Percentiles rank a stretch among this genome's conserved stretches.
These are phyloP conservation scores for Daptonema setosum DNA, from an alignment of 2,888 invertebrate species.

Conservation along the genomic window DNA sequence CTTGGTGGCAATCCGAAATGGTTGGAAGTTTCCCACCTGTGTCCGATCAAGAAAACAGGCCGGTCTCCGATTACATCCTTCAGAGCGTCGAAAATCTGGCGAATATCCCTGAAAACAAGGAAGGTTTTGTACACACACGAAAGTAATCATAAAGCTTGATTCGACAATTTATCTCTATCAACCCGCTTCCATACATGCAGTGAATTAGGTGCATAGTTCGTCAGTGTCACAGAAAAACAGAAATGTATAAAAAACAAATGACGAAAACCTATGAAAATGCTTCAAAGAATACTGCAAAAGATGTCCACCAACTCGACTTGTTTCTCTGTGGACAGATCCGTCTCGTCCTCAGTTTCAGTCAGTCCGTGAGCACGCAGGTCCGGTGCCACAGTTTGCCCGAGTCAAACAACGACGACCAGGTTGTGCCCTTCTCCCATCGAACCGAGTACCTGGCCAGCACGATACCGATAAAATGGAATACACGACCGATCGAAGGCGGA, in stretches of 20 bases:
- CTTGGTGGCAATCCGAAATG: no score
- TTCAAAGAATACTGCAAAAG: no score
- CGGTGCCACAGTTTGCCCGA: constrained; percentile 53
- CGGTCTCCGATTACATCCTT: neutral
- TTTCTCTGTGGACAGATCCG: constrained; percentile 51
- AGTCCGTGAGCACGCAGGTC: constrained; percentile 74
- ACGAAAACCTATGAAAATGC: no score
- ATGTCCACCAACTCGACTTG: constrained; percentile 8
- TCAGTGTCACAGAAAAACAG: no score
- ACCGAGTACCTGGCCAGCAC: constrained; percentile 82
- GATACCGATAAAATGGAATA: constrained; percentile 58
- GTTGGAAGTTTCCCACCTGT: no score
- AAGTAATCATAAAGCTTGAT: neutral
- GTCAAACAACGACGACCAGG: constrained; percentile 15
- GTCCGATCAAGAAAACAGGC: neutral
- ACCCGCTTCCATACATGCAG: no score
- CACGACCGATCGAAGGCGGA: constrained; percentile 57
- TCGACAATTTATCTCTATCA: neutral
- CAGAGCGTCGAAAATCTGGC: constrained; percentile 41
- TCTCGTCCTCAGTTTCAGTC: constrained; percentile 44
- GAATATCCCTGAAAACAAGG: constrained; percentile 47
- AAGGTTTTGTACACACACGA: neutral
- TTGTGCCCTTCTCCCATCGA: constrained; percentile 49
- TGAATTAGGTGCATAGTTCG: no score
- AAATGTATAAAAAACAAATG: no score